Conservation (phyloP, 2,797 vertebrate species). For the Anguilla obscura region DNA sequence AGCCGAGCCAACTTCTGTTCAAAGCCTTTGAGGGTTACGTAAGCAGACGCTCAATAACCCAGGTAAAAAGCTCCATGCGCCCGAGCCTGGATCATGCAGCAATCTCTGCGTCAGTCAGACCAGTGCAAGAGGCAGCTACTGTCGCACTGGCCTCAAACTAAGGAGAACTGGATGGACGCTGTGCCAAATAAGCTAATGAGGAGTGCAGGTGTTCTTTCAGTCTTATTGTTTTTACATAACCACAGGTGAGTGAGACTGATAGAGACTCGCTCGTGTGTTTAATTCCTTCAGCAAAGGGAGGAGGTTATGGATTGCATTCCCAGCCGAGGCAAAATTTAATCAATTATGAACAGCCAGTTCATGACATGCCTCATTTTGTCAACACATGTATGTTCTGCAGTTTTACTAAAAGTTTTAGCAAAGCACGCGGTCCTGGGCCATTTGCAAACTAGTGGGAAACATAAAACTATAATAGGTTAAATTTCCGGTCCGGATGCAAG, state of each 20-base stretch:
- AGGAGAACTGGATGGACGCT: background rate
- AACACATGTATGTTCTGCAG: background rate
- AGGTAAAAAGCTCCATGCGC: background rate
- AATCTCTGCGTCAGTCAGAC: background rate
- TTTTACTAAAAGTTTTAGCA: background rate
- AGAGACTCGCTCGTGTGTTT: background rate
- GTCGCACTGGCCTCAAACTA: background rate
- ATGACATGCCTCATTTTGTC: background rate
- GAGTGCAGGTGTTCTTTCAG: background rate
- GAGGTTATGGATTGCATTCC: background rate
- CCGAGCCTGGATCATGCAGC: background rate
- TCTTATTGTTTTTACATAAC: background rate
- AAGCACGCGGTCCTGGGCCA: background rate
- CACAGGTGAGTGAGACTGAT: background rate
- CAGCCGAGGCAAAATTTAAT: background rate
- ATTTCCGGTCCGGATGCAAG: background rate
- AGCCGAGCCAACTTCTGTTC: conserved; percentile 27
- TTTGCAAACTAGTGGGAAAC: background rate
- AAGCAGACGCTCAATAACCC: conserved; percentile 28
- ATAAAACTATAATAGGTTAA: background rate
- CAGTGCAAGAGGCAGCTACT: background rate
- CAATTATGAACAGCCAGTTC: background rate
- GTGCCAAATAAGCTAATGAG: background rate
- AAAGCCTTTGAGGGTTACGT: conserved; percentile 30
- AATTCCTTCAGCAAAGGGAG: background rate